Evolutionary conservation across 1,140 invertebrate species (phyloP).

Genomic region (Scaptomyza hsui): DNA sequence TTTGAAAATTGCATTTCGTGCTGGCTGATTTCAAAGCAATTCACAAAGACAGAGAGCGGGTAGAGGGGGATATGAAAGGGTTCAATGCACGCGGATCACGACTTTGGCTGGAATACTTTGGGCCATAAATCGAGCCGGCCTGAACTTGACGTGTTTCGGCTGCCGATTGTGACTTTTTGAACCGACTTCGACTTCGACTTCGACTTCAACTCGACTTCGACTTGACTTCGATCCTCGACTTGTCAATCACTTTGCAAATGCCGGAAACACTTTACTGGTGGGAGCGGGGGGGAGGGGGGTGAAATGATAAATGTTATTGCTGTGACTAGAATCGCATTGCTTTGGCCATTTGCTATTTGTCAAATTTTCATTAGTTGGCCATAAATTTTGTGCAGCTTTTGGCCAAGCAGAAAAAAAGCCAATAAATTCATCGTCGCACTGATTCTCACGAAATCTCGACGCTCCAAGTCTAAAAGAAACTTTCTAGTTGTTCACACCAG

Average conservation of each 20-base stretch:
- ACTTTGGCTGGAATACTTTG: slow-evolving; percentile 41
- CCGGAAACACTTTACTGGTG: slow-evolving; percentile 55
- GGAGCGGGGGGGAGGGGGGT: neutral
- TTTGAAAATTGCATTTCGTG: slow-evolving; percentile 75
- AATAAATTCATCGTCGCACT: slow-evolving; percentile 72
- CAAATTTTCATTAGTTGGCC: slow-evolving; percentile 77
- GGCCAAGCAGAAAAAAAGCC: slow-evolving; percentile 63
- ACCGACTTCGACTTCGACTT: neutral
- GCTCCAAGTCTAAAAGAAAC: slow-evolving; percentile 20
- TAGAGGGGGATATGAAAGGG: slow-evolving; percentile 7
- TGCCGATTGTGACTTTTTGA: slow-evolving; percentile 23
- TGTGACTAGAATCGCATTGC: slow-evolving; percentile 42
- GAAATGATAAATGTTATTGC: slow-evolving; percentile 67
- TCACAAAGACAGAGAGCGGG: slow-evolving; percentile 50
- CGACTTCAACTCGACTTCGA: neutral
- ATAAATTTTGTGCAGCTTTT: slow-evolving; percentile 73
- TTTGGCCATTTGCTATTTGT: slow-evolving; percentile 74
- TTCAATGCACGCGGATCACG: slow-evolving; percentile 79
- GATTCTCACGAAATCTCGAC: slow-evolving; percentile 66
- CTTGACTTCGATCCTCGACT: neutral
- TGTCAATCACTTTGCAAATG: slow-evolving; percentile 49
- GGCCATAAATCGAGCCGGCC: slow-evolving; percentile 56
- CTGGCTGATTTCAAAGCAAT: slow-evolving; percentile 59
- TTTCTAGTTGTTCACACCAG: slow-evolving; percentile 80
- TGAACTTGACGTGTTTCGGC: slow-evolving; percentile 39